phyloP scores from a whole-genome alignment of 2,113 vertebrate species.

The Notarius quadriscutis region DNA sequence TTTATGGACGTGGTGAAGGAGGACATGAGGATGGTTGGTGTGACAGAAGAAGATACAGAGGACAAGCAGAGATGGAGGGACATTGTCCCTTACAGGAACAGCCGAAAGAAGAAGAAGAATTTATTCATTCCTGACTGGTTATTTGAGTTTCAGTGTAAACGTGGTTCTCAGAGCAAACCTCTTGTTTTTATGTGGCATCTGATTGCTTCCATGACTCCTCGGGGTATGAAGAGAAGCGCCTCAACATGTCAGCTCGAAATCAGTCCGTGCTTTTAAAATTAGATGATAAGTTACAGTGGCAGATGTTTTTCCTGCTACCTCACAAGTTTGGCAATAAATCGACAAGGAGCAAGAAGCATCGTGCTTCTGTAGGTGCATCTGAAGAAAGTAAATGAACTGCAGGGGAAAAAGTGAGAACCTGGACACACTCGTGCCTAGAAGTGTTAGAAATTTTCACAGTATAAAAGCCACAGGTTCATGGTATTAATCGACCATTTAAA shows the following conservation, averaged over 20 bases:
- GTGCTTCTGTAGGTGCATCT: background rate
- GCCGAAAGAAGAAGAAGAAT: too few relatives aligned
- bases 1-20: too few relatives aligned
- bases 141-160: background rate
- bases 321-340: background rate
- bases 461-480: background rate
- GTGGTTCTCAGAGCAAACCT: too few relatives aligned
- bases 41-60: too few relatives aligned
- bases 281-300: background rate
- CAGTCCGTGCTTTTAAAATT: background rate
- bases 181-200: background rate
- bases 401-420: background rate
- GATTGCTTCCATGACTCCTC: background rate
- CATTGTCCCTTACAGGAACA: too few relatives aligned
- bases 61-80: too few relatives aligned
- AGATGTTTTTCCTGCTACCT: background rate
- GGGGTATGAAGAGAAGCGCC: background rate
- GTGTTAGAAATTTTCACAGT: background rate
- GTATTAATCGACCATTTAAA: background rate
- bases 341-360: background rate
- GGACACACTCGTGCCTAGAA: background rate
- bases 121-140: background rate
- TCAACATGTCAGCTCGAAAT: background rate
- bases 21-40: too few relatives aligned
- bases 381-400: background rate